A percentile compares a stretch with the other conserved stretches of the same genome.
phyloP scores from a whole-genome alignment of 1,140 invertebrate genomes.

The Atta colombica region DNA sequence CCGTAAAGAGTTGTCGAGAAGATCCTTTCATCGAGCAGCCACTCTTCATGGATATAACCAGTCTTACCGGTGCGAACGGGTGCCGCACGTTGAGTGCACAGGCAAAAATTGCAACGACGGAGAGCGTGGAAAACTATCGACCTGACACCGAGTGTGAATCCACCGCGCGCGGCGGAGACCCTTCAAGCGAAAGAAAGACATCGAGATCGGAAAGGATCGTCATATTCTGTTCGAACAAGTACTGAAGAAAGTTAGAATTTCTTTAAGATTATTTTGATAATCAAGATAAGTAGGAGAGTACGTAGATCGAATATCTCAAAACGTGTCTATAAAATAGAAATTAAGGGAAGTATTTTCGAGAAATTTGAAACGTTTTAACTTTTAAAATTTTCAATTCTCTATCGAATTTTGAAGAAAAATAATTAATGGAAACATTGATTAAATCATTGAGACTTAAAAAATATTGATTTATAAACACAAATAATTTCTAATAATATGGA shows the following conservation, averaged over 20 bases:
- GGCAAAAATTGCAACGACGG: conserved; percentile 66
- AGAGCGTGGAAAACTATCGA: conserved; percentile 66
- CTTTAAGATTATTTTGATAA: conserved; percentile 16
- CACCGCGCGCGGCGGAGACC: background rate
- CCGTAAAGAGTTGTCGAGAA: conserved; percentile 36
- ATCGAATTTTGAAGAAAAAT: background rate
- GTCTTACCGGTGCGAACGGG: conserved; percentile 74
- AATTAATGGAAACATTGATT: background rate
- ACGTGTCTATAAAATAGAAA: background rate
- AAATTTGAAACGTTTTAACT: background rate
- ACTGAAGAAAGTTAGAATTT: background rate
- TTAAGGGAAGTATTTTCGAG: background rate
- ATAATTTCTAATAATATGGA: too few relatives aligned
- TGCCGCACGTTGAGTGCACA: conserved; percentile 10
- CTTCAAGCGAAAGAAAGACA: conserved; percentile 9
- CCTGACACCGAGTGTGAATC: conserved; percentile 53
- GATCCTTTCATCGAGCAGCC: conserved; percentile 64
- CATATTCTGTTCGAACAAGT: background rate
- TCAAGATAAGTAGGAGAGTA: background rate
- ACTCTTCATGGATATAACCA: conserved; percentile 63
- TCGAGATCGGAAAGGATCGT: conserved; percentile 7
- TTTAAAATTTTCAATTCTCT: background rate
- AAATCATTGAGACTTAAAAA: background rate
- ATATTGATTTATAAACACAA: background rate
- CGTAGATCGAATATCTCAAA: background rate